A percentile compares a stretch with the other conserved stretches of the same genome.
These are phyloP conservation scores for Tetrao urogallus DNA, from an alignment of 2,113 vertebrate genomes.

Conservation along the genomic window DNA sequence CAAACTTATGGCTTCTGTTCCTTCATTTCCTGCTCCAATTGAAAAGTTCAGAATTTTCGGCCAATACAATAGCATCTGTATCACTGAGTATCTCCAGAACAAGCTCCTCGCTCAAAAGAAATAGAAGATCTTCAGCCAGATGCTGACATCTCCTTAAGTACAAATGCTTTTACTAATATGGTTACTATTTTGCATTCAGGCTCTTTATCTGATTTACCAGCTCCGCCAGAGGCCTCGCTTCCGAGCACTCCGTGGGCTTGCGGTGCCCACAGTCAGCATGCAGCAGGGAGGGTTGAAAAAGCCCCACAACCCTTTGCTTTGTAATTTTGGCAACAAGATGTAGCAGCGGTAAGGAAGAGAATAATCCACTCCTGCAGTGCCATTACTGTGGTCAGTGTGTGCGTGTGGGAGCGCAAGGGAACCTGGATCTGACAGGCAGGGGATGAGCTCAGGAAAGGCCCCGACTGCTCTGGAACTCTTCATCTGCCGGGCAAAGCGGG, in stretches of 20 bases:
- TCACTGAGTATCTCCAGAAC: background rate
- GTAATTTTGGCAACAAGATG: background rate
- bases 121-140: background rate
- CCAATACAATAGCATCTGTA: background rate
- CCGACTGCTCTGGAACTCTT: background rate
- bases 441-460: background rate
- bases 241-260: background rate
- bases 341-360: conserved; percentile 1
- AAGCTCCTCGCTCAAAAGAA: background rate
- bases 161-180: background rate
- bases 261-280: background rate
- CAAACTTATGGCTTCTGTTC: background rate
- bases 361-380: background rate
- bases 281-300: background rate
- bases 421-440: background rate
- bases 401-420: background rate
- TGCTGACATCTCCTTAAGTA: background rate
- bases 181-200: background rate
- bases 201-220: background rate
- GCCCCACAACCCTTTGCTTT: background rate
- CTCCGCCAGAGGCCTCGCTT: background rate
- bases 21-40: background rate
- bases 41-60: background rate
- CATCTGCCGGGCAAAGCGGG: background rate
- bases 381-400: background rate